These are phyloP conservation scores for Heliconius hewitsoni DNA, from an alignment of 1,140 invertebrate species.

Conservation along the genomic window DNA sequence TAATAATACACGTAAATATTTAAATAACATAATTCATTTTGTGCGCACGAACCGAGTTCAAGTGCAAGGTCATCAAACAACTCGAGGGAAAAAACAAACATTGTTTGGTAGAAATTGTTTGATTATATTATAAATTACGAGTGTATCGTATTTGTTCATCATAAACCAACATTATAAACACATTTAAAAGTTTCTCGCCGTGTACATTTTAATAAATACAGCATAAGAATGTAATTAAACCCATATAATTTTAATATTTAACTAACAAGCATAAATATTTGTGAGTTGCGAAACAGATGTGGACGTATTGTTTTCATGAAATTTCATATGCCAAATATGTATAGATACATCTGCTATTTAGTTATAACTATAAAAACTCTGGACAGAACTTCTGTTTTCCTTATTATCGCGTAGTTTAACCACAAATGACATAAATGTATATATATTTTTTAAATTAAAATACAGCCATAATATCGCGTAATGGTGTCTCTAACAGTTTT, in stretches of 20 bases:
- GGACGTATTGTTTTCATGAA: slow-evolving; percentile 15
- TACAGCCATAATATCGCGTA: not conserved
- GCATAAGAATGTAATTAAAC: not conserved
- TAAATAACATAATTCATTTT: not conserved
- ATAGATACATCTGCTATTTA: slow-evolving; percentile 1
- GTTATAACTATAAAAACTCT: not conserved
- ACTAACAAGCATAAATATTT: not conserved
- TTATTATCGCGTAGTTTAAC: not conserved
- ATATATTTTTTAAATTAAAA: too few species aligned
- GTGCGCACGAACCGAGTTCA: not conserved
- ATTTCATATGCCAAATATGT: slow-evolving; percentile 17
- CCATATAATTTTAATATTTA: not conserved
- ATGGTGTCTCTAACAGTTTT: not conserved
- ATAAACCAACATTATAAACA: not conserved
- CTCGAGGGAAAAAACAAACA: not conserved
- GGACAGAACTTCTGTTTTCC: not conserved
- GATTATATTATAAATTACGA: too few species aligned
- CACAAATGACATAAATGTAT: too few species aligned
- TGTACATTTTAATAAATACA: not conserved
- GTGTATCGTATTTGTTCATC: not conserved
- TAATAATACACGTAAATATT: slow-evolving; percentile 35
- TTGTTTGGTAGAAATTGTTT: not conserved
- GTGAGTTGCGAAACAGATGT: slow-evolving; percentile 13
- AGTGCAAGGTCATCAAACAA: not conserved
- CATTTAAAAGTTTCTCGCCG: not conserved